Percentiles rank a stretch among this genome's conserved stretches.
phyloP scores from a whole-genome alignment of 23 tunicate species.

The Halocynthia roretzi region DNA sequence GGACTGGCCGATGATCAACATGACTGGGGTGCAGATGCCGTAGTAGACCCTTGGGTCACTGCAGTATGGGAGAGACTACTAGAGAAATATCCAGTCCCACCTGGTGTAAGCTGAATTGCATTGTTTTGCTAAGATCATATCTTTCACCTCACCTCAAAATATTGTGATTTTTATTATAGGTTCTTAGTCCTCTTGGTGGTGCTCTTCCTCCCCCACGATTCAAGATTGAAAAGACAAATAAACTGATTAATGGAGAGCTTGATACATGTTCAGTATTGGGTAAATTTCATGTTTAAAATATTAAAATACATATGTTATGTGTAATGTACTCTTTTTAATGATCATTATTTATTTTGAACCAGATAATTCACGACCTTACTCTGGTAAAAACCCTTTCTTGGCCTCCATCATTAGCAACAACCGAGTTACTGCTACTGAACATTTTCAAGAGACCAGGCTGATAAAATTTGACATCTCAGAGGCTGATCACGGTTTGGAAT shows the following conservation, averaged over 20 bases:
- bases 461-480: slow-evolving; percentile 39
- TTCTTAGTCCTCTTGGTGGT: slow-evolving; percentile 22
- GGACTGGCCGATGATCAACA: slow-evolving; percentile 97
- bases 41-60: slow-evolving; percentile 65
- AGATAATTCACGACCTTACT: not conserved
- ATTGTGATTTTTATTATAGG: slow-evolving; percentile 16
- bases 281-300: not conserved
- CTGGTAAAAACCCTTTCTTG: slow-evolving; percentile 39
- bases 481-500: slow-evolving; percentile 27
- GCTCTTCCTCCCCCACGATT: slow-evolving; percentile 43
- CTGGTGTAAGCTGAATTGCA: slow-evolving; percentile 16
- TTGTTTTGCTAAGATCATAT: not conserved
- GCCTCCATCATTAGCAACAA: slow-evolving; percentile 27
- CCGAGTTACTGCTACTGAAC: slow-evolving; percentile 61
- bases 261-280: not conserved
- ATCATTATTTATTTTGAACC: too few relatives aligned
- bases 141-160: not conserved
- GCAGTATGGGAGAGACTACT: slow-evolving; percentile 54
- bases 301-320: not conserved
- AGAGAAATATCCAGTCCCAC: slow-evolving; percentile 24
- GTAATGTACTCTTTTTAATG: not conserved
- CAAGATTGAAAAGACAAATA: slow-evolving; percentile 1
- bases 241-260: not conserved
- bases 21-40: slow-evolving; percentile 94
- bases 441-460: slow-evolving; percentile 83